A percentile compares a stretch with the other conserved stretches of the same genome.
phyloP scores from a whole-genome alignment of 2,113 vertebrate species.

The Takifugu bimaculatus region DNA sequence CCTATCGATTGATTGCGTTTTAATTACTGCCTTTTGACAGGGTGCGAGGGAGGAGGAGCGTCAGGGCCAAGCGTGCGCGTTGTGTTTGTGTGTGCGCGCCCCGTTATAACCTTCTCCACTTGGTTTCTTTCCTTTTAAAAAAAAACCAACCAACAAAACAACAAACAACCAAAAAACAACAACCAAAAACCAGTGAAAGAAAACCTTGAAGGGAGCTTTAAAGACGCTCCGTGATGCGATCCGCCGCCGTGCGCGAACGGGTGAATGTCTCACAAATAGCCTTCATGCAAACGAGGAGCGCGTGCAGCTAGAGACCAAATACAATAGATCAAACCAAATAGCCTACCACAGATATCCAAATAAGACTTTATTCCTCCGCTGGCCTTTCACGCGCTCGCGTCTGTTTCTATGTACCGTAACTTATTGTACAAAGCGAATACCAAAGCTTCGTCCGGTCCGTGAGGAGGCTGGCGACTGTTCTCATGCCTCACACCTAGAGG shows the following conservation, averaged over 20 bases:
- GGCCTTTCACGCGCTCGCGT: constrained; percentile 52
- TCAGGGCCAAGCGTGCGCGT: constrained; percentile 61
- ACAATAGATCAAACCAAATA: constrained; percentile 66
- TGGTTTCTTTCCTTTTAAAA: constrained; percentile 40
- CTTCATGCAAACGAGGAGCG: constrained; percentile 54
- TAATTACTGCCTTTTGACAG: constrained; percentile 80
- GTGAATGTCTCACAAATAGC: constrained; percentile 57
- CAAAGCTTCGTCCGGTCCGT: constrained; percentile 64
- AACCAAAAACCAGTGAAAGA: constrained; percentile 7
- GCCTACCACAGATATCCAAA: constrained; percentile 51
- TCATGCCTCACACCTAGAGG: constrained; percentile 57
- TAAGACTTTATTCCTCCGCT: constrained; percentile 56
- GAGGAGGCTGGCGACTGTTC: constrained; percentile 65
- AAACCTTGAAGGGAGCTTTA: constrained; percentile 44
- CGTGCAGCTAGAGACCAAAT: constrained; percentile 74
- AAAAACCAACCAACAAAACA: no score
- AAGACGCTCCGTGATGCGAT: constrained; percentile 47
- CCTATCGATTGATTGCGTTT: constrained; percentile 82
- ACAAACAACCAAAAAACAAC: no score
- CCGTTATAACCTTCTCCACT: neutral
- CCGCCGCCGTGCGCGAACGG: constrained; percentile 52
- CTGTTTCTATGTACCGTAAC: constrained; percentile 29
- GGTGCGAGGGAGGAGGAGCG: constrained; percentile 71
- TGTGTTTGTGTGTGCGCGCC: constrained; percentile 28
- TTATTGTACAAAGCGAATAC: constrained; percentile 57